phyloP scores from a whole-genome alignment of 2,888 invertebrate species.

The Criorhina ranunculi region DNA sequence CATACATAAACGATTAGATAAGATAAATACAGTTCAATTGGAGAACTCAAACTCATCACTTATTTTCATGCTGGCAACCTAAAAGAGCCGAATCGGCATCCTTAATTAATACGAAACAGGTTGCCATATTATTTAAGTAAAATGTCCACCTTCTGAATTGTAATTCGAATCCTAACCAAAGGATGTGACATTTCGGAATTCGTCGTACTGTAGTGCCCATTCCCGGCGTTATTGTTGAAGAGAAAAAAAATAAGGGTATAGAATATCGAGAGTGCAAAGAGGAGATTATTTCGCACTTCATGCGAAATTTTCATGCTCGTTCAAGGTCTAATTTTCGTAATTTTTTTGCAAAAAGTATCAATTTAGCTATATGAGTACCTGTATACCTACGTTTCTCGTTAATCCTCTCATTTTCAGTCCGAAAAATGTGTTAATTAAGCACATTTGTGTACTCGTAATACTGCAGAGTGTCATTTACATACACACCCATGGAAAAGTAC shows the following conservation, averaged over 20 bases:
- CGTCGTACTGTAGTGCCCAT: background rate
- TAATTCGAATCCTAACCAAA: background rate
- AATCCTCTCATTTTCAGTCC: background rate
- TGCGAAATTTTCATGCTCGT: background rate
- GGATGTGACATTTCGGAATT: slow-evolving; percentile 9
- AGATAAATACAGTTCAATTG: background rate
- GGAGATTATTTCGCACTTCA: background rate
- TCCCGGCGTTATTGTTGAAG: background rate
- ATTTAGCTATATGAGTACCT: too few relatives aligned
- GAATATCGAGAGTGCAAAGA: background rate
- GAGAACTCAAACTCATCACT: background rate
- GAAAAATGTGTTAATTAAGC: slow-evolving; percentile 1
- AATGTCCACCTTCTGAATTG: slow-evolving; percentile 1
- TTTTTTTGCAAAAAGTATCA: background rate
- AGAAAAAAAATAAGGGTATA: too few relatives aligned
- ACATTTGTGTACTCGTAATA: slow-evolving; percentile 1
- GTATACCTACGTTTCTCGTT: background rate
- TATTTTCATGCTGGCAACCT: background rate
- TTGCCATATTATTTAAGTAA: slow-evolving; percentile 1
- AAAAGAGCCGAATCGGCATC: background rate
- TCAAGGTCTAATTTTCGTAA: background rate
- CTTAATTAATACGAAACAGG: slow-evolving; percentile 15
- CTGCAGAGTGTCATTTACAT: background rate
- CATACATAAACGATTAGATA: background rate
- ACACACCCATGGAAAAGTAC: background rate